phyloP scores from a whole-genome alignment of 2,113 vertebrate genomes.

The Myotis brandtii region DNA sequence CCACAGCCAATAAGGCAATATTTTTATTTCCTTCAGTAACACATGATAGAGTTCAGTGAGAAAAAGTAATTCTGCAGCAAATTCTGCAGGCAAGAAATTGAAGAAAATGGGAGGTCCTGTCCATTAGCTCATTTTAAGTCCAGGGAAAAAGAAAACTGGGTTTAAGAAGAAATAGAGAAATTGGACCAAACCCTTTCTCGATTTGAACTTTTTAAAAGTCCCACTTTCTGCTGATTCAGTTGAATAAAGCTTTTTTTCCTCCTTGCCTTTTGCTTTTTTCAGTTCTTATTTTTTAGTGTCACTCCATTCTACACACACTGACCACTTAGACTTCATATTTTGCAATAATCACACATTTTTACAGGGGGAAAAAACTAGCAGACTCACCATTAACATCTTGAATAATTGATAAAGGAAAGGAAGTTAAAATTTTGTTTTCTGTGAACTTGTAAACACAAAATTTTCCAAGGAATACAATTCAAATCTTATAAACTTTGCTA shows the following conservation, averaged over 20 bases:
- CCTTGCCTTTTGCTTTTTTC: conserved; percentile 14
- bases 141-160: conserved; percentile 56
- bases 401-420: not conserved
- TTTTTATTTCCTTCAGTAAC: conserved; percentile 75
- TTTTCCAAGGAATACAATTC: not conserved
- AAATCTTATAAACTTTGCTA: not conserved
- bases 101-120: conserved; percentile 80
- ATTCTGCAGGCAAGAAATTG: conserved; percentile 76
- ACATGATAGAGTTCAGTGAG: conserved; percentile 75
- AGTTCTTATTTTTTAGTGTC: conserved; percentile 2
- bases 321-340: not conserved
- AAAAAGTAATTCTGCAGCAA: conserved; percentile 73
- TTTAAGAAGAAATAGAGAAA: conserved; percentile 62
- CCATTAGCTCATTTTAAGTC: conserved; percentile 76
- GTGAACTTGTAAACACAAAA: not conserved
- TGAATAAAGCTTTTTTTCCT: conserved; percentile 29
- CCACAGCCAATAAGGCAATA: conserved; percentile 65
- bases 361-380: not conserved
- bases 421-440: not conserved
- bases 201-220: conserved; percentile 52
- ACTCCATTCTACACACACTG: not conserved
- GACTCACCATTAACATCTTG: not conserved
- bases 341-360: conserved; percentile 22
- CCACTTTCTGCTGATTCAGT: conserved; percentile 63
- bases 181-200: not conserved